phyloP scores from a whole-genome alignment of 2,888 invertebrate genomes.

The Heliconius hortense region DNA sequence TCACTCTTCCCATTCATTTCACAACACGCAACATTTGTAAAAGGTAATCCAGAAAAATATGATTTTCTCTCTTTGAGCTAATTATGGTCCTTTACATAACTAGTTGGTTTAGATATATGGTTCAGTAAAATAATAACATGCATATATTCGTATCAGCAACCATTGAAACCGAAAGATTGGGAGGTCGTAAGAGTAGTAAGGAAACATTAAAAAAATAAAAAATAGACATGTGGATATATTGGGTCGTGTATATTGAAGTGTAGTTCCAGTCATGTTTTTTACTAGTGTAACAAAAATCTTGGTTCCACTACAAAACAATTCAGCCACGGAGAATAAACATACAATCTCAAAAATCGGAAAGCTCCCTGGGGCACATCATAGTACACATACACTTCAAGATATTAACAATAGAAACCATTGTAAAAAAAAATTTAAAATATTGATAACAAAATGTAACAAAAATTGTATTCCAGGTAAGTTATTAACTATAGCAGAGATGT shows the following conservation, averaged over 20 bases:
- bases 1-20: no score
- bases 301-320: slow-evolving; percentile 1
- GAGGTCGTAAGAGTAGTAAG: background rate
- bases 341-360: slow-evolving; percentile 18
- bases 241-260: background rate
- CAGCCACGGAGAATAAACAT: slow-evolving; percentile 14
- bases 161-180: background rate
- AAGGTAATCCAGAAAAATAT: no score
- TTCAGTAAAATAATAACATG: background rate
- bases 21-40: no score
- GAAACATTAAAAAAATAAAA: no score
- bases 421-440: background rate
- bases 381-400: background rate
- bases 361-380: background rate
- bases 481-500: background rate
- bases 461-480: no score
- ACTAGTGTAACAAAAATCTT: slow-evolving; percentile 2
- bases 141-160: background rate
- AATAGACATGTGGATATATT: background rate
- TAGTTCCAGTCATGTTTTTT: background rate
- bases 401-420: slow-evolving; percentile 8
- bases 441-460: background rate
- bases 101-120: background rate
- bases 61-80: no score
- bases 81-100: background rate